Evolutionary conservation across 2,888 invertebrate genomes (phyloP).

Genomic region (Xylota sylvarum): DNA sequence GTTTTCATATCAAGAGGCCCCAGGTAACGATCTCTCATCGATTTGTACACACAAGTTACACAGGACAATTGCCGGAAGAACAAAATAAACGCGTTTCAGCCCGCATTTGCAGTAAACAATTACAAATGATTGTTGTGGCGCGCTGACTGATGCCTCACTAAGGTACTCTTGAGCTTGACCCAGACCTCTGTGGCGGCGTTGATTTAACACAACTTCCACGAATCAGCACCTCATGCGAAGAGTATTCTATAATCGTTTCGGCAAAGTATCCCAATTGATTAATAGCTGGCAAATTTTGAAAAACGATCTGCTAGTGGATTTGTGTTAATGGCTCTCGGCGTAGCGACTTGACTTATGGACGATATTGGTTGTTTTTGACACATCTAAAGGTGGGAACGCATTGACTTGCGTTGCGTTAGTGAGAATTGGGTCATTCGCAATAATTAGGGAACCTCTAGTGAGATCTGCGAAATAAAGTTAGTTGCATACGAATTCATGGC

Average conservation of each 20-base stretch:
- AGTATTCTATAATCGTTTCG: constrained; percentile 1
- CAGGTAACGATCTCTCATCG: constrained; percentile 44
- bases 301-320: constrained; percentile 48
- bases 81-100: constrained; percentile 17
- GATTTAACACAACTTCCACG: constrained; percentile 67
- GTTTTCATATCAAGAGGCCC: background rate
- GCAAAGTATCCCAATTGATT: constrained; percentile 46
- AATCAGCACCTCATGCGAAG: constrained; percentile 26
- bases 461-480: background rate
- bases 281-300: constrained; percentile 60
- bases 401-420: constrained; percentile 4
- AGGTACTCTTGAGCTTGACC: constrained; percentile 42
- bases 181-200: constrained; percentile 62
- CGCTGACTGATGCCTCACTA: constrained; percentile 42
- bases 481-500: background rate
- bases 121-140: constrained; percentile 52
- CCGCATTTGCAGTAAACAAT: constrained; percentile 44
- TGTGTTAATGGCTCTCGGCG: constrained; percentile 60
- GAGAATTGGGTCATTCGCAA: constrained; percentile 34
- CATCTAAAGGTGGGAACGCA: constrained; percentile 6
- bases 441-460: background rate
- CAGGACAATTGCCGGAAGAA: constrained; percentile 36
- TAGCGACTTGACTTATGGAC: constrained; percentile 47
- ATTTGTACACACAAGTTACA: constrained; percentile 21
- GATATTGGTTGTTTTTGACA: constrained; percentile 16